Evolutionary conservation across 2,113 vertebrate genomes (phyloP).

Genomic region (Mormoops blainvillei): DNA sequence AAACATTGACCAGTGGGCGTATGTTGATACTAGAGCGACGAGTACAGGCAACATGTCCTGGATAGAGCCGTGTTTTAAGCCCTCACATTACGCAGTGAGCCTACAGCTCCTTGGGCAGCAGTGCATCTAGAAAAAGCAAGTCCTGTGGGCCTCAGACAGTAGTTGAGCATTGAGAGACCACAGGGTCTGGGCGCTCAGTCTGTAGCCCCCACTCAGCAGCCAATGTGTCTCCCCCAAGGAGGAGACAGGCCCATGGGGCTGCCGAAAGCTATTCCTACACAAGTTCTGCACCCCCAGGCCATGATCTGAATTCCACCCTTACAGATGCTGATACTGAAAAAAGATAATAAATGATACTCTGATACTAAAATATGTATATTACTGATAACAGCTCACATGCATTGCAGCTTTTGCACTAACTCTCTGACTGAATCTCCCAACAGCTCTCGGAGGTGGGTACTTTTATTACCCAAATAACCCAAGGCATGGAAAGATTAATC

Average conservation of each 20-base stretch:
- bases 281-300: neutral
- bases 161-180: neutral
- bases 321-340: too few relatives aligned
- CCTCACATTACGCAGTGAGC: neutral
- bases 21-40: neutral
- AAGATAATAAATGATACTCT: neutral
- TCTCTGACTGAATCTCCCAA: neutral
- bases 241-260: neutral
- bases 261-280: neutral
- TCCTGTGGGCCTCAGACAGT: neutral
- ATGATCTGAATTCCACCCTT: neutral
- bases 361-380: neutral
- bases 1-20: neutral
- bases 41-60: neutral
- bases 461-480: neutral
- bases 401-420: neutral
- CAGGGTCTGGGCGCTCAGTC: fast-evolving
- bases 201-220: neutral
- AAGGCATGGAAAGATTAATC: neutral
- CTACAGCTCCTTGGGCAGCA: neutral
- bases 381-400: neutral
- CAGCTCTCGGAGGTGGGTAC: neutral
- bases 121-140: neutral
- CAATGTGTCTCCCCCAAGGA: neutral
- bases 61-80: neutral